A percentile compares a stretch with the other conserved stretches of the same genome.
These are phyloP conservation scores for Phyllotis vaccarum DNA, from an alignment of 2,797 vertebrate species.

Conservation along the genomic window DNA sequence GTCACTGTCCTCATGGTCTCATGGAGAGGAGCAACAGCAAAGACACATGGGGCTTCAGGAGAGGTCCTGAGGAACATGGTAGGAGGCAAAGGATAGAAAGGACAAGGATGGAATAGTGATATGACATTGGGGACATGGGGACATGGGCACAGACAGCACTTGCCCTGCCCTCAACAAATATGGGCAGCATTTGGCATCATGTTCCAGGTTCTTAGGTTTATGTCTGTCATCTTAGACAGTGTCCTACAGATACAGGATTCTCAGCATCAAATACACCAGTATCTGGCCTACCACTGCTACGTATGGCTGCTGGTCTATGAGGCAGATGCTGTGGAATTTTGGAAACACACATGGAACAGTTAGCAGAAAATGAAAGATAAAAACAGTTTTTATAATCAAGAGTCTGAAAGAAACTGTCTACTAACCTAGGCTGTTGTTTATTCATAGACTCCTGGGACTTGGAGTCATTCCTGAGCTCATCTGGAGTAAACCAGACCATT, in stretches of 20 bases:
- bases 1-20: not conserved
- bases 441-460: not conserved
- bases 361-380: slow-evolving; percentile 43
- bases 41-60: too few relatives aligned
- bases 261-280: slow-evolving; percentile 79
- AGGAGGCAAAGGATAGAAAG: too few relatives aligned
- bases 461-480: not conserved
- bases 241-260: slow-evolving; percentile 69
- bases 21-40: not conserved
- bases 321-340: slow-evolving; percentile 7
- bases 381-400: slow-evolving; percentile 19
- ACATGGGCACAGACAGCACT: too few relatives aligned
- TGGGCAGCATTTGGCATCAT: not conserved
- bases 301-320: slow-evolving; percentile 60
- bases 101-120: not conserved
- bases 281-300: slow-evolving; percentile 58
- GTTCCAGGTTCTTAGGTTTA: slow-evolving; percentile 10
- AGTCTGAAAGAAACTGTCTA: not conserved
- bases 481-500: fast-evolving
- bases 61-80: not conserved
- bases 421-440: not conserved
- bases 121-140: fast-evolving
- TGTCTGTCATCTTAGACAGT: slow-evolving; percentile 24
- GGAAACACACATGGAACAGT: not conserved
- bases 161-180: not conserved